These are phyloP conservation scores for Gadus chalcogrammus DNA, from an alignment of 2,113 vertebrate species.

Conservation along the genomic window DNA sequence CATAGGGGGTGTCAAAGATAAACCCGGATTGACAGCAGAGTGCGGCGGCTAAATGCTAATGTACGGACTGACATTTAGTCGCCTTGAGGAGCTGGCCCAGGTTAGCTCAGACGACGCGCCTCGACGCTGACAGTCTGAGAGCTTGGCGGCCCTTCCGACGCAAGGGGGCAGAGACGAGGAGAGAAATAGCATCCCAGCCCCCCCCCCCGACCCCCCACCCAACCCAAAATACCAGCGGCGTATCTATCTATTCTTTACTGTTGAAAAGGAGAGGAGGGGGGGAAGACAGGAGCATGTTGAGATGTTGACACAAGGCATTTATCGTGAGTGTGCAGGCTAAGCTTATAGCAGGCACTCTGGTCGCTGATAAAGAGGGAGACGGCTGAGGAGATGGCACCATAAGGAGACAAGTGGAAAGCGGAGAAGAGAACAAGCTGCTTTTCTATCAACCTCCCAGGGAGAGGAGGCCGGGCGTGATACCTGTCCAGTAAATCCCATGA, in stretches of 20 bases:
- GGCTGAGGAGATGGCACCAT: conserved; percentile 29
- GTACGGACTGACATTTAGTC: conserved; percentile 73
- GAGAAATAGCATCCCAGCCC: too few species aligned
- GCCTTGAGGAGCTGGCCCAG: conserved; percentile 32
- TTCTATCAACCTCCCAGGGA: conserved; percentile 46
- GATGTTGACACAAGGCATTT: conserved; percentile 49
- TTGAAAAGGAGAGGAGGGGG: conserved; percentile 34
- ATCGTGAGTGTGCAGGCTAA: conserved; percentile 50
- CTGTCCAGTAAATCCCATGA: conserved; percentile 47
- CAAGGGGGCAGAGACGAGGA: conserved; percentile 8
- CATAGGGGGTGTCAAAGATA: conserved; percentile 68
- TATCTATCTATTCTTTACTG: conserved; percentile 25
- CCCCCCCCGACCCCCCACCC: too few species aligned
- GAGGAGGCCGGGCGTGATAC: conserved; percentile 30
- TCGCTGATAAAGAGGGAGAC: conserved; percentile 35
- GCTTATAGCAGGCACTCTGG: conserved; percentile 38
- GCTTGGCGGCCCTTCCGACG: neutral
- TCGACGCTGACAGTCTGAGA: conserved; percentile 47
- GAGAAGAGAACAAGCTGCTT: conserved; percentile 30
- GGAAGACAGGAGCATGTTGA: conserved; percentile 22
- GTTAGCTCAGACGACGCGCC: conserved; percentile 59
- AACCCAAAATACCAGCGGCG: conserved; percentile 37
- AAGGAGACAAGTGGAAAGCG: conserved; percentile 33
- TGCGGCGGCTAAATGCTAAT: conserved; percentile 76
- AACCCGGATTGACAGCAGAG: conserved; percentile 72